Evolutionary conservation across 2,797 vertebrate genomes (phyloP).

Genomic region (Apogon hyalosoma): DNA sequence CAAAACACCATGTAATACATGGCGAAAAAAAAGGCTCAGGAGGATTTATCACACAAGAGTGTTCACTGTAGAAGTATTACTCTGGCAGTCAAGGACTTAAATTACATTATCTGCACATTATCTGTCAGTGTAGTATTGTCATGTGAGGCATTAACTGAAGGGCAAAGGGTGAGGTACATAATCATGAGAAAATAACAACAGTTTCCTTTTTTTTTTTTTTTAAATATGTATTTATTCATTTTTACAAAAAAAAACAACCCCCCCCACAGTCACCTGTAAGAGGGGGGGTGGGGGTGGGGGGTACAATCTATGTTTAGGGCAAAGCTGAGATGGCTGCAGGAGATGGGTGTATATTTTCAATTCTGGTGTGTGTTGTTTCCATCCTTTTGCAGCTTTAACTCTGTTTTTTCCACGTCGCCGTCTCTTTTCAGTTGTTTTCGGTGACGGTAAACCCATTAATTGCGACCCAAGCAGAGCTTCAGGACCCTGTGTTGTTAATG

Average conservation of each 20-base stretch:
- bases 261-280: too few species aligned
- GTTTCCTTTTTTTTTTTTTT: too few species aligned
- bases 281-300: too few species aligned
- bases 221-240: too few species aligned
- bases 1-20: conserved; percentile 7
- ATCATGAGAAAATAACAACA: conserved; percentile 28
- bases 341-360: too few species aligned
- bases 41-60: conserved; percentile 31
- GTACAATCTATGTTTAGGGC: too few species aligned
- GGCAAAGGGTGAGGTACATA: conserved; percentile 17
- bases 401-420: too few species aligned
- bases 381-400: too few species aligned
- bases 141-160: conserved; percentile 22
- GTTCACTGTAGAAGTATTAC: conserved; percentile 19
- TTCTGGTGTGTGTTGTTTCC: too few species aligned
- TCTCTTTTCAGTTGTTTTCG: conserved; percentile 8
- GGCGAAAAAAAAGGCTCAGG: neutral
- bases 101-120: neutral
- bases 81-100: conserved; percentile 9
- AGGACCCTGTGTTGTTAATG: conserved; percentile 18
- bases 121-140: conserved; percentile 15
- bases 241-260: too few species aligned
- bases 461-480: conserved; percentile 17
- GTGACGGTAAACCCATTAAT: conserved; percentile 49
- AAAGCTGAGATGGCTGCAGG: too few species aligned